These are phyloP conservation scores for Drosophila planitibia DNA, from an alignment of 2,888 invertebrate species.

Conservation along the genomic window DNA sequence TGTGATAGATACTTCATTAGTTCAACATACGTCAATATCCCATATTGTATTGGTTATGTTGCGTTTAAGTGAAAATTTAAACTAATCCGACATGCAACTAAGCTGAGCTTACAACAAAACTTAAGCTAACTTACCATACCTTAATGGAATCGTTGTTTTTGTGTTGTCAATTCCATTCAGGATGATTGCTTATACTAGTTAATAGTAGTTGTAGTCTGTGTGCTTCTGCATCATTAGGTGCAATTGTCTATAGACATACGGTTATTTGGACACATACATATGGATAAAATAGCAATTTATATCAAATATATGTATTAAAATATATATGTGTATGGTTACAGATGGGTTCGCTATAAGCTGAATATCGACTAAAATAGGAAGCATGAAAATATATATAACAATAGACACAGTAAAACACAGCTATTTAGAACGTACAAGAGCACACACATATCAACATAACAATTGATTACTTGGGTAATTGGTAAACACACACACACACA, in stretches of 20 bases:
- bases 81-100: conserved; percentile 56
- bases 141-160: conserved; percentile 36
- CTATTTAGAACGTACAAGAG: conserved; percentile 51
- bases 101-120: conserved; percentile 55
- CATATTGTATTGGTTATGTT: conserved; percentile 13
- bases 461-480: conserved; percentile 70
- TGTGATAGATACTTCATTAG: conserved; percentile 11
- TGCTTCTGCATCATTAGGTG: conserved; percentile 27
- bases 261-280: conserved; percentile 6
- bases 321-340: conserved; percentile 30
- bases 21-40: background rate
- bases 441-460: conserved; percentile 64
- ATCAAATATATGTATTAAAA: conserved; percentile 31
- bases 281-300: conserved; percentile 9
- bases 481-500: conserved; percentile 22
- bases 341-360: conserved; percentile 51
- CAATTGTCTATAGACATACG: conserved; percentile 15
- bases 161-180: conserved; percentile 21
- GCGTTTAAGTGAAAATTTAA: conserved; percentile 18
- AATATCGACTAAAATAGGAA: conserved; percentile 56
- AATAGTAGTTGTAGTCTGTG: conserved; percentile 14
- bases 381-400: conserved; percentile 46
- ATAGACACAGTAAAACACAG: conserved; percentile 57
- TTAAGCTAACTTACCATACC: conserved; percentile 67
- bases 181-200: conserved; percentile 21